Evolutionary conservation across 2,113 vertebrate genomes (phyloP), one percentile per base, ranked within the genome.

Genomic region (Cheilinus undulatus): DNA sequence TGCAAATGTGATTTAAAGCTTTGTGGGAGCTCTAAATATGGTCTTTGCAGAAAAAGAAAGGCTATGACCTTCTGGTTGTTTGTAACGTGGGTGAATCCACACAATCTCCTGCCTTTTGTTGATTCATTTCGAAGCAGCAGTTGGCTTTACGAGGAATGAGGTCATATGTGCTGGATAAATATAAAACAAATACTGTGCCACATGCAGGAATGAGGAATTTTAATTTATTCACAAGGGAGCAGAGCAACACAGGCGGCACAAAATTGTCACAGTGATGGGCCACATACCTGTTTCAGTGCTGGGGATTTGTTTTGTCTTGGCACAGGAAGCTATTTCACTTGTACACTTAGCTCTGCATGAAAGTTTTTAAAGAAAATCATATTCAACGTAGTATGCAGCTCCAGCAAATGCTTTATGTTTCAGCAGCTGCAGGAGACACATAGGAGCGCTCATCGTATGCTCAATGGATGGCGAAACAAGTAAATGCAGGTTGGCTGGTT

Each of bases 41-140:
- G 32, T 50, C 7, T 56, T 64, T 24, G 27, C 50, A 23, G 14
- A 32, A 56, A 75, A 81, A 73, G 26, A 89, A 46, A 69, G 69
- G 68, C 34, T 51, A 42, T 87, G 78, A 85, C 86, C 83, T 79
- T 81, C 78, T 51, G 49, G 30, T 20, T 30, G 51, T 66, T 57
- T 73, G 45, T 60, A 64, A 74, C 70, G 59, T 65, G 73, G 79
- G 67, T 75, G 69, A 49, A 62, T 49, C 20, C 40, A 61, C 73
- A 79, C 71, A 60, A 75, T 69, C 14, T 4, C 42, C 52, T 51
- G 28, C 58, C 76, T 69, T 85, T 17, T 11, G 49, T n/a, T 49
- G 53, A 60, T 69, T 71, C 43, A 56, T 67, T 72, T 76, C 32
- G 32, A 42, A 50, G 27, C 64, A 10, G 12, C 20, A 50, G n/a